Percentiles rank a stretch among this genome's conserved stretches.
Conservation (phyloP, 2,113 vertebrate genomes). For the Choloepus hoffmanni region DNA sequence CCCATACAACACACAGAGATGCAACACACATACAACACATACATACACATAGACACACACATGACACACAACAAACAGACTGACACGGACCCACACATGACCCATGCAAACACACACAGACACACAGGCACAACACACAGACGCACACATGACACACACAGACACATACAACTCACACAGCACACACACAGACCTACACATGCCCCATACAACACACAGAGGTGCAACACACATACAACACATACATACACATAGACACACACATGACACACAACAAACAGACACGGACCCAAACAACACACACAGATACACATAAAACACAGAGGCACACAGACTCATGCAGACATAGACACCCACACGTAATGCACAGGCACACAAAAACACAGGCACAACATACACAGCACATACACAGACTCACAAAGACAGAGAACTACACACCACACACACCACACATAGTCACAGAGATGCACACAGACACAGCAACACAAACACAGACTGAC, state of each 20-base stretch:
- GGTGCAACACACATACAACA: too few species aligned
- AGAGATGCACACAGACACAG: too few species aligned
- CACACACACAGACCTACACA: background rate
- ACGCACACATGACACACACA: background rate
- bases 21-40: too few species aligned
- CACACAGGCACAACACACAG: background rate
- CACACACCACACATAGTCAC: background rate
- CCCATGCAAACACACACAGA: too few species aligned
- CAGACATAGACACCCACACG: background rate
- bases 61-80: background rate
- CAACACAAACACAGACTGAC: background rate
- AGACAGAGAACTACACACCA: background rate
- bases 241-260: background rate
- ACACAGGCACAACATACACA: background rate
- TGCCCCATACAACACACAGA: background rate
- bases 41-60: background rate
- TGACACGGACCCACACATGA: background rate
- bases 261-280: background rate
- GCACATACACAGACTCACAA: too few species aligned
- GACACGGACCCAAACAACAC: background rate
- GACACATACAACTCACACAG: background rate
- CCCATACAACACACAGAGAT: background rate
- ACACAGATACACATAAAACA: background rate
- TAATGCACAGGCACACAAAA: too few species aligned
- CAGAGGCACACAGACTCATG: background rate